A percentile compares a stretch with the other conserved stretches of the same genome.
These are phyloP conservation scores for Sphaerodactylus townsendi DNA, from an alignment of 2,113 vertebrate genomes.

Conservation along the genomic window DNA sequence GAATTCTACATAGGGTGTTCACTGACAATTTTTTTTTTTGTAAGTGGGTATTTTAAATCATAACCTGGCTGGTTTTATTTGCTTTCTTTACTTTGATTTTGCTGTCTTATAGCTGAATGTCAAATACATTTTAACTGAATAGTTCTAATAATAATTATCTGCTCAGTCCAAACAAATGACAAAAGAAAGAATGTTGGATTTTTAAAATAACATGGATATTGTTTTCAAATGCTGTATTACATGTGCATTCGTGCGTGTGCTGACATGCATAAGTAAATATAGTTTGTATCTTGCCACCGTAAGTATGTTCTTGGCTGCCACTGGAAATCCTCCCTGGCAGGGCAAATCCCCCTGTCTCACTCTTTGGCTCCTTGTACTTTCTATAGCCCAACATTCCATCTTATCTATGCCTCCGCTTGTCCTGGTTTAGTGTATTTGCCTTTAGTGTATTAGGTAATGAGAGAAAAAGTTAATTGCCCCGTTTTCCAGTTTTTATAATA, in stretches of 20 bases:
- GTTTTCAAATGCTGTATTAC: no score
- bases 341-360: neutral
- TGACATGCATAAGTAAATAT: neutral
- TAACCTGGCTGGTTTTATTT: constrained; percentile 30
- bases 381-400: neutral
- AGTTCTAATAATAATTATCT: neutral
- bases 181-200: neutral
- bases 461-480: neutral
- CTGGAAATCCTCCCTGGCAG: neutral
- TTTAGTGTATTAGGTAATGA: neutral
- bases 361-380: neutral
- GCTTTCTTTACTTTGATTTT: neutral
- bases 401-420: neutral
- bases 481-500: neutral
- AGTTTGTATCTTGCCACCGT: neutral
- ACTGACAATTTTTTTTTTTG: constrained; percentile 58
- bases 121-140: constrained; percentile 52
- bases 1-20: constrained; percentile 49
- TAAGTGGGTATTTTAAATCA: constrained; percentile 48
- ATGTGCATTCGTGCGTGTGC: no score
- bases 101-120: constrained; percentile 5
- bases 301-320: neutral
- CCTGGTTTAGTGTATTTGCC: neutral
- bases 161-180: no score
- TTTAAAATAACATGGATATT: constrained; percentile 52